A percentile compares a stretch with the other conserved stretches of the same genome.
Conservation (phyloP, 2,888 invertebrate genomes). For the Caradrina clavipalpis region DNA sequence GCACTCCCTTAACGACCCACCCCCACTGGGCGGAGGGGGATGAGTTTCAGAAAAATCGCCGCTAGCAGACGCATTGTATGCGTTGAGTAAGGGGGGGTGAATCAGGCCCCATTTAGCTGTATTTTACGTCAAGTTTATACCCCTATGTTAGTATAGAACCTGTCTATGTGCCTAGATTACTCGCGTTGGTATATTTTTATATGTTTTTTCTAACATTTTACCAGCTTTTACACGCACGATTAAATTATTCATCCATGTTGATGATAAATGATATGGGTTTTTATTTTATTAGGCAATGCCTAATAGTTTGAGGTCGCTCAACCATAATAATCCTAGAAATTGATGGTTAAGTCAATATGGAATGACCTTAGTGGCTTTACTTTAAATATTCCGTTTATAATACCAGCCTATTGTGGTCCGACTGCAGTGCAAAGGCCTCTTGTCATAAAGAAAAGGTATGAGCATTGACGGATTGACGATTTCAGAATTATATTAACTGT, state of each 20-base stretch:
- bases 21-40: conserved; percentile 53
- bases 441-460: too few relatives aligned
- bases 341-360: not conserved
- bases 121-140: conserved; percentile 43
- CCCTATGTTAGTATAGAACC: conserved; percentile 1
- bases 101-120: conserved; percentile 54
- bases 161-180: conserved; percentile 17
- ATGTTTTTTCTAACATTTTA: conserved; percentile 14
- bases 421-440: too few relatives aligned
- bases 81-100: conserved; percentile 51
- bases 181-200: not conserved
- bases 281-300: conserved; percentile 17
- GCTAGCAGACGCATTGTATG: conserved; percentile 67
- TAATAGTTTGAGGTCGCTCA: conserved; percentile 11
- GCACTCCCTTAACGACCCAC: conserved; percentile 74
- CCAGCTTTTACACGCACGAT: conserved; percentile 3
- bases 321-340: not conserved
- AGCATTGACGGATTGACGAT: too few relatives aligned
- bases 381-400: not conserved
- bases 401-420: too few relatives aligned
- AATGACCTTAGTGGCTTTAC: not conserved
- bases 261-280: conserved; percentile 32
- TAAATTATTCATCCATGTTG: conserved; percentile 19
- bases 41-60: conserved; percentile 61
- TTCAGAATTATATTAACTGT: too few relatives aligned